A percentile compares a stretch with the other conserved stretches of the same genome.
These are phyloP conservation scores for Diploscapter pachys DNA, from an alignment of 1,140 invertebrate species.

Conservation along the genomic window DNA sequence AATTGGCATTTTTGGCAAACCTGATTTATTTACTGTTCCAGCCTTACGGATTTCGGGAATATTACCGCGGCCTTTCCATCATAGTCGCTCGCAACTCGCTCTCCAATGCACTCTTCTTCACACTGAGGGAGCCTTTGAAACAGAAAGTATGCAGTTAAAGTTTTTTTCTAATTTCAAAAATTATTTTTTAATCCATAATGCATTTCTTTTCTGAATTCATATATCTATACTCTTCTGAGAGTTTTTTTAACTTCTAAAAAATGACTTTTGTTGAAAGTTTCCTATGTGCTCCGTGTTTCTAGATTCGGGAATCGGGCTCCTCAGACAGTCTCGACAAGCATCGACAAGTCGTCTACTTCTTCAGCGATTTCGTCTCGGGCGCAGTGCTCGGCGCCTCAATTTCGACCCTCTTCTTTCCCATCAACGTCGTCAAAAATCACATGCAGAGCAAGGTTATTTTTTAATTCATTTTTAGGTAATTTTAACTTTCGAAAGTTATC, in stretches of 20 bases:
- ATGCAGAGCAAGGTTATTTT: constrained; percentile 69
- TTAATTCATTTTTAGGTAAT: neutral
- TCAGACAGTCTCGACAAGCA: no score
- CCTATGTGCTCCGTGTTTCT: no score
- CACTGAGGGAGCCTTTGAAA: constrained; percentile 74
- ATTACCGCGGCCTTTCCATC: constrained; percentile 69
- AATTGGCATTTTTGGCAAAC: no score
- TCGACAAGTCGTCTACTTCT: neutral
- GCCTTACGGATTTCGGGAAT: constrained; percentile 63
- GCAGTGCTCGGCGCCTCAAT: constrained; percentile 88
- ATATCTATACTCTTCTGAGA: no score
- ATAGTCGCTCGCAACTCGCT: constrained; percentile 81
- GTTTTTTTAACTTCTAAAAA: no score
- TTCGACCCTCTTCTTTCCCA: constrained; percentile 88
- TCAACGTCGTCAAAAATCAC: constrained; percentile 94
- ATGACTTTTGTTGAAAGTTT: no score
- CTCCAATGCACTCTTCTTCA: constrained; percentile 86
- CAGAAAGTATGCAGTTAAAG: constrained; percentile 23
- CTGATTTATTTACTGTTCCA: neutral
- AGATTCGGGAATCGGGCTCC: no score
- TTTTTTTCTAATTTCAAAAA: no score
- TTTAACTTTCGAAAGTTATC: neutral
- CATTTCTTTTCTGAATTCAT: no score
- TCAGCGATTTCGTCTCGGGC: constrained; percentile 79
- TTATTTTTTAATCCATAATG: no score